A percentile compares a stretch with the other conserved stretches of the same genome.
Evolutionary conservation across 2,113 vertebrate genomes (phyloP).

Genomic region (Vimba vimba): DNA sequence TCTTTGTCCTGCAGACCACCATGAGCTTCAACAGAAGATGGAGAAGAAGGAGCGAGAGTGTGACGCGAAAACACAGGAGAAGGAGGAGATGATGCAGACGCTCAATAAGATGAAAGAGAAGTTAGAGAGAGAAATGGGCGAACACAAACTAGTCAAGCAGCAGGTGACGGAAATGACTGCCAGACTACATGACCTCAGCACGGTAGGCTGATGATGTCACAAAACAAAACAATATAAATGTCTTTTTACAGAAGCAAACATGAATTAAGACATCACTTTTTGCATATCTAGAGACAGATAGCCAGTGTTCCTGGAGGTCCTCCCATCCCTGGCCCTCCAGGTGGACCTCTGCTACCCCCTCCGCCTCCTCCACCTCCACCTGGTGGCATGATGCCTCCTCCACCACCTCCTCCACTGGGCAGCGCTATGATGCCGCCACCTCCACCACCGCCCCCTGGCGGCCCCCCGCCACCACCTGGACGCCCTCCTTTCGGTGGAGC

Average conservation of each 20-base stretch:
- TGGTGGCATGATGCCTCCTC: slow-evolving; percentile 70
- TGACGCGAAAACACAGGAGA: slow-evolving; percentile 96
- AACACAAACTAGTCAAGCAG: slow-evolving; percentile 95
- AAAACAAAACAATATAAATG: background rate
- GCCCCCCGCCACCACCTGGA: slow-evolving; percentile 85
- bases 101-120: slow-evolving; percentile 99
- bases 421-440: slow-evolving; percentile 75
- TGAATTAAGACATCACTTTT: background rate
- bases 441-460: slow-evolving; percentile 85
- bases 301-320: slow-evolving; percentile 84
- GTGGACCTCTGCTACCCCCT: slow-evolving; percentile 77
- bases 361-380: slow-evolving; percentile 58
- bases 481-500: slow-evolving; percentile 80
- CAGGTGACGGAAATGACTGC: slow-evolving; percentile 88
- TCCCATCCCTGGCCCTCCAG: slow-evolving; percentile 79
- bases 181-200: slow-evolving; percentile 90
- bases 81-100: slow-evolving; percentile 99
- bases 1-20: slow-evolving; percentile 82
- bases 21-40: slow-evolving; percentile 92
- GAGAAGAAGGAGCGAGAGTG: slow-evolving; percentile 98
- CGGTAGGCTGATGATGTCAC: slow-evolving; percentile 73
- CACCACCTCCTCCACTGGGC: slow-evolving; percentile 73
- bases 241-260: background rate
- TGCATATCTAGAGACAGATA: slow-evolving; percentile 80
- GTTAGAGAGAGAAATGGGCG: slow-evolving; percentile 90